Conservation (phyloP, 2,113 vertebrate genomes). For the Micronisus gabar region DNA sequence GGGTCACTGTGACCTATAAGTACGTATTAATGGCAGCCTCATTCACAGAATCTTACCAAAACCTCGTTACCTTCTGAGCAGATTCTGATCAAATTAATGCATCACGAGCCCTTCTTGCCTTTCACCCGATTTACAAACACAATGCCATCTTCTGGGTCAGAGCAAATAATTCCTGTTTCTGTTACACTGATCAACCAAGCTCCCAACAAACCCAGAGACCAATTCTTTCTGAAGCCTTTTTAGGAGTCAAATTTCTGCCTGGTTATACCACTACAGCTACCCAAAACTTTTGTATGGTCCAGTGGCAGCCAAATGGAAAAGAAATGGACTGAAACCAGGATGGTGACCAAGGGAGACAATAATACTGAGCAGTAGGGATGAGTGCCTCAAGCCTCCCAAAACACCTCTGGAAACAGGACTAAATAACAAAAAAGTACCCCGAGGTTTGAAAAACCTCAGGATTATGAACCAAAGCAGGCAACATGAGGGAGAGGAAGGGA, state of each 20-base stretch:
- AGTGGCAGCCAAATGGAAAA: neutral
- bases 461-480: neutral
- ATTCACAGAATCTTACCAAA: neutral
- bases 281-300: neutral
- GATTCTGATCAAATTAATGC: neutral
- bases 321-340: neutral
- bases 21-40: neutral
- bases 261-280: neutral
- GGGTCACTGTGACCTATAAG: neutral
- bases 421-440: neutral
- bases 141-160: neutral
- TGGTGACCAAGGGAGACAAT: neutral
- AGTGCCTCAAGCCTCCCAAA: neutral
- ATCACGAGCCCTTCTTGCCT: neutral
- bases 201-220: neutral
- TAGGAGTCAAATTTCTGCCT: neutral
- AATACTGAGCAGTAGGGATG: neutral
- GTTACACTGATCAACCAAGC: neutral
- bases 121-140: neutral
- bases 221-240: neutral
- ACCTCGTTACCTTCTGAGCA: neutral
- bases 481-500: neutral
- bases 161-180: neutral
- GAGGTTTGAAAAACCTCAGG: neutral
- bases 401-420: neutral